phyloP scores from a whole-genome alignment of 1,140 invertebrate genomes.

The Drosophila murphyi region DNA sequence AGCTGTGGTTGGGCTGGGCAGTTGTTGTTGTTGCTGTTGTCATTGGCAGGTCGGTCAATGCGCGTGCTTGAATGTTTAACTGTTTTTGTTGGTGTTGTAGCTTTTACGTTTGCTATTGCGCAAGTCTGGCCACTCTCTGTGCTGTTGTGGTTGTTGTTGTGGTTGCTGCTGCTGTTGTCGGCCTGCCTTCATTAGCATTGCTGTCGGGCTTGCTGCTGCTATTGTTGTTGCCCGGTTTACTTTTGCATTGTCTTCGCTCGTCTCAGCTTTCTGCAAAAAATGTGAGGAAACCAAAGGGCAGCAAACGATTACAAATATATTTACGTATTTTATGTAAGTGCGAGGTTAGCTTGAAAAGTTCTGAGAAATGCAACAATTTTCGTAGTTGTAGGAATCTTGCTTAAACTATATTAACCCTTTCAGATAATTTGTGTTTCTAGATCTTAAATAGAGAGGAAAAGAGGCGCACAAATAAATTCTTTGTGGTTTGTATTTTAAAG shows the following conservation, averaged over 20 bases:
- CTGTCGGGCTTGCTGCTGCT: slow-evolving; percentile 21
- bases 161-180: slow-evolving; percentile 25
- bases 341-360: slow-evolving; percentile 23
- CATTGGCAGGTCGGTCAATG: slow-evolving; percentile 52
- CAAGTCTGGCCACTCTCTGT: slow-evolving; percentile 56
- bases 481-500: too few species aligned
- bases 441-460: too few species aligned
- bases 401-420: too few species aligned
- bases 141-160: slow-evolving; percentile 24
- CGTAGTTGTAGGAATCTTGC: too few species aligned
- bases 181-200: slow-evolving; percentile 60
- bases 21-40: slow-evolving; percentile 22
- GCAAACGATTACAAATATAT: slow-evolving; percentile 44
- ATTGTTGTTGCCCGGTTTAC: slow-evolving; percentile 51
- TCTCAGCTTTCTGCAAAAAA: slow-evolving; percentile 72
- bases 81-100: slow-evolving; percentile 38
- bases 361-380: neutral
- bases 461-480: too few species aligned
- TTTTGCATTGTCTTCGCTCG: slow-evolving; percentile 72
- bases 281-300: slow-evolving; percentile 60
- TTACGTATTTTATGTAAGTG: slow-evolving; percentile 19
- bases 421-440: too few species aligned
- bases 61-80: slow-evolving; percentile 64
- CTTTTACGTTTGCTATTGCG: slow-evolving; percentile 57
- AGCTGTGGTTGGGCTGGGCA: slow-evolving; percentile 39